Evolutionary conservation across 2,797 vertebrate species (phyloP).

Genomic region (Moxostoma hubbsi): DNA sequence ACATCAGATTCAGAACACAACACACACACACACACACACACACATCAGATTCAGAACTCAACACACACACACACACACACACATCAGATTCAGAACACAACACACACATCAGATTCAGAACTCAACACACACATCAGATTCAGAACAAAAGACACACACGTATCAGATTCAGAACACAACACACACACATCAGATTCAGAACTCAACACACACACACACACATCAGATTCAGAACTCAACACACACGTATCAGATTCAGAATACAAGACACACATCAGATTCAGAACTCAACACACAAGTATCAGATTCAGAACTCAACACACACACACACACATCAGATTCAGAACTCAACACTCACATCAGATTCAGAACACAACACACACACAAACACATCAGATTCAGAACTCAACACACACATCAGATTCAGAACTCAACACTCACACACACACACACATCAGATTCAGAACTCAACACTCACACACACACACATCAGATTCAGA

Average conservation of each 20-base stretch:
- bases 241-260: neutral
- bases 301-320: neutral
- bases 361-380: no score
- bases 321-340: neutral
- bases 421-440: neutral
- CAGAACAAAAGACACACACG: neutral
- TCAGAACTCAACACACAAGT: conserved; percentile 6
- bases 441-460: neutral
- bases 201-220: neutral
- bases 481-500: neutral
- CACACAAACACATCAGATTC: neutral
- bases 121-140: neutral
- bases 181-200: neutral
- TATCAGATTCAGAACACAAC: neutral
- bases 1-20: neutral
- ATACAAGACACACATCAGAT: neutral
- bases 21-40: neutral
- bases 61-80: neutral
- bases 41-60: neutral
- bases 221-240: conserved; percentile 28
- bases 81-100: neutral
- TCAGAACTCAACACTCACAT: no score
- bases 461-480: neutral
- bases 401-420: no score
- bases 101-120: neutral